A percentile compares a stretch with the other conserved stretches of the same genome.
These are phyloP conservation scores for Cotesia vestalis DNA, from an alignment of 1,140 invertebrate species.

Conservation along the genomic window DNA sequence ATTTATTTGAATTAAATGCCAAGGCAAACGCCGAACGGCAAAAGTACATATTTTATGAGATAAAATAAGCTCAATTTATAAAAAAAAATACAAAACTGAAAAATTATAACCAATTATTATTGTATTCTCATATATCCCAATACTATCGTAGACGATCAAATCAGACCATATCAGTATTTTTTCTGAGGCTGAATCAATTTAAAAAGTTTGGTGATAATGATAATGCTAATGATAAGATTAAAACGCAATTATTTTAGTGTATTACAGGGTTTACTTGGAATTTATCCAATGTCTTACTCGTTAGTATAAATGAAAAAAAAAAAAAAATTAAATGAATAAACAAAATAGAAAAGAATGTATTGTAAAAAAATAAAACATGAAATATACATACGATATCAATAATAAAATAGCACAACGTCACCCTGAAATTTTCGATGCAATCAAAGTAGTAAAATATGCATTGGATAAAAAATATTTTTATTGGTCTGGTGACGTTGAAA, in stretches of 20 bases:
- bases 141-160: too few relatives aligned
- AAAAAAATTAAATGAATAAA: not conserved
- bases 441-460: not conserved
- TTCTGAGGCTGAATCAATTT: too few relatives aligned
- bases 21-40: too few relatives aligned
- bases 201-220: too few relatives aligned
- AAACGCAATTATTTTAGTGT: conserved; percentile 22
- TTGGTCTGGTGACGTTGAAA: not conserved
- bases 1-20: too few relatives aligned
- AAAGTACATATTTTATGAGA: too few relatives aligned
- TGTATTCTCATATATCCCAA: too few relatives aligned
- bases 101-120: too few relatives aligned
- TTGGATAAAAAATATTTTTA: conserved; percentile 21
- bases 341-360: not conserved
- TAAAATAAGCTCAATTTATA: too few relatives aligned
- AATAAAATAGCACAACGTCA: not conserved
- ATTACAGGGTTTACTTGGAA: conserved; percentile 35
- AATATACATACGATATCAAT: not conserved
- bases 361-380: not conserved
- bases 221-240: conserved; percentile 9
- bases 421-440: not conserved
- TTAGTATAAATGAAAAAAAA: not conserved
- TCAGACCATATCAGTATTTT: not conserved
- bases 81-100: too few relatives aligned
- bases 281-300: conserved; percentile 21